Evolutionary conservation across 30 jellyfish, hydroid and myxozoan genomes (phyloP).

Genomic region (Nemopilema nomurai): DNA sequence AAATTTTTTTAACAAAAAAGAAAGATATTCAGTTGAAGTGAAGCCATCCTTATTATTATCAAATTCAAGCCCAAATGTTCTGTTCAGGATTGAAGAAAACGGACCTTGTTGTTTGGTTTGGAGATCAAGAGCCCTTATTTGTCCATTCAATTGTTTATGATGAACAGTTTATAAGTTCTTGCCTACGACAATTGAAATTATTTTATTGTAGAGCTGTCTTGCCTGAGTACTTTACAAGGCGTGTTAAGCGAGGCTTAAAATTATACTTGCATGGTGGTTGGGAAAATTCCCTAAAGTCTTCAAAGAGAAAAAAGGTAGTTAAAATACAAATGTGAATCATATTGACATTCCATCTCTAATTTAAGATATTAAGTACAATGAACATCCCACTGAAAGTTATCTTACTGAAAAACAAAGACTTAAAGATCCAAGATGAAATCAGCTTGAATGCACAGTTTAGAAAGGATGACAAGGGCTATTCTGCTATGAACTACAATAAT

Average conservation of each 20-base stretch:
- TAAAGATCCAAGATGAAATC: background rate
- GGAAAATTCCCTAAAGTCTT: slow-evolving; percentile 4
- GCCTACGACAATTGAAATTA: background rate
- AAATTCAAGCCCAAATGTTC: slow-evolving; percentile 22
- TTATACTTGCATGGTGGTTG: slow-evolving; percentile 22
- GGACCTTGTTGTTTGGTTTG: slow-evolving; percentile 31
- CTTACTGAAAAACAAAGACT: background rate
- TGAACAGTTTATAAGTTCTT: background rate
- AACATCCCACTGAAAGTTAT: background rate
- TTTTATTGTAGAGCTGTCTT: background rate
- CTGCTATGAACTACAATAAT: background rate
- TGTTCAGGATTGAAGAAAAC: slow-evolving; percentile 27
- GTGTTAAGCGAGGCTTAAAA: background rate
- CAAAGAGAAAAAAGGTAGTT: background rate
- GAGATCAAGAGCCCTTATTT: slow-evolving; percentile 29
- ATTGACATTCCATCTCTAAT: background rate
- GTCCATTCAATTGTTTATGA: slow-evolving; percentile 6
- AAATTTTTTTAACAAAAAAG: slow-evolving; percentile 4
- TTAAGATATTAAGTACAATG: background rate
- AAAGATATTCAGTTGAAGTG: background rate
- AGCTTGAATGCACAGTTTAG: background rate
- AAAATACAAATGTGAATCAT: background rate
- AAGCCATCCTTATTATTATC: slow-evolving; percentile 12
- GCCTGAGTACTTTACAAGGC: background rate
- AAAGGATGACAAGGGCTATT: background rate